Conservation (phyloP, 2,113 vertebrate genomes). For the Penelope pileata region DNA sequence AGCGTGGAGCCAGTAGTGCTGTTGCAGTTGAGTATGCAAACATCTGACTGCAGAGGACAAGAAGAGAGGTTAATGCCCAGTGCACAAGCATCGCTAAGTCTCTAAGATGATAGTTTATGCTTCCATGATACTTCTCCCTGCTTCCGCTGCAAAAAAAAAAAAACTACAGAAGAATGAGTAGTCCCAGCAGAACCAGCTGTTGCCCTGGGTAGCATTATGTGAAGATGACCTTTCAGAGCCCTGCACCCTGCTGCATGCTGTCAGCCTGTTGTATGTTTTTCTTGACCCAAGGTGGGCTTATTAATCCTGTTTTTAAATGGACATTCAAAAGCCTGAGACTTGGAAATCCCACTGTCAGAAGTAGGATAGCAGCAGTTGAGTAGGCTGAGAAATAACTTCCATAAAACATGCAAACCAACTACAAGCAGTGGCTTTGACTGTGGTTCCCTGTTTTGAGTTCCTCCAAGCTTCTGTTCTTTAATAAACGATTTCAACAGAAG, state of each 20-base stretch:
- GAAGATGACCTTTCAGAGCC: background rate
- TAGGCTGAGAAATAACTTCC: background rate
- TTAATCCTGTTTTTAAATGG: background rate
- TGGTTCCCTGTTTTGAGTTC: background rate
- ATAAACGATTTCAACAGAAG: background rate
- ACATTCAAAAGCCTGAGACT: background rate
- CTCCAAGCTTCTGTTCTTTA: background rate
- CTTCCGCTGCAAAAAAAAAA: background rate
- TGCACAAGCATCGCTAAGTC: accelerated
- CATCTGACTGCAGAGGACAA: background rate
- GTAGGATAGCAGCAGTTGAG: accelerated
- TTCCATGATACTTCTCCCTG: background rate
- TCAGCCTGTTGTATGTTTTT: background rate
- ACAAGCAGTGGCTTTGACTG: background rate
- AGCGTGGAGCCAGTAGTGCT: background rate
- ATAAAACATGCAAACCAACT: background rate
- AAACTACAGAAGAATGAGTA: background rate
- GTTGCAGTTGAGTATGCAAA: background rate
- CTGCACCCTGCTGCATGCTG: accelerated
- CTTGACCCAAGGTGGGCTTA: background rate
- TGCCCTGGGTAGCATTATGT: background rate
- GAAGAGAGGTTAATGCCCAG: background rate
- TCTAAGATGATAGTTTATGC: background rate
- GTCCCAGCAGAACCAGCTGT: background rate
- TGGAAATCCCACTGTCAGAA: background rate